Conservation (phyloP, 2,797 vertebrate species). For the Neosilurus mollespiculum region DNA sequence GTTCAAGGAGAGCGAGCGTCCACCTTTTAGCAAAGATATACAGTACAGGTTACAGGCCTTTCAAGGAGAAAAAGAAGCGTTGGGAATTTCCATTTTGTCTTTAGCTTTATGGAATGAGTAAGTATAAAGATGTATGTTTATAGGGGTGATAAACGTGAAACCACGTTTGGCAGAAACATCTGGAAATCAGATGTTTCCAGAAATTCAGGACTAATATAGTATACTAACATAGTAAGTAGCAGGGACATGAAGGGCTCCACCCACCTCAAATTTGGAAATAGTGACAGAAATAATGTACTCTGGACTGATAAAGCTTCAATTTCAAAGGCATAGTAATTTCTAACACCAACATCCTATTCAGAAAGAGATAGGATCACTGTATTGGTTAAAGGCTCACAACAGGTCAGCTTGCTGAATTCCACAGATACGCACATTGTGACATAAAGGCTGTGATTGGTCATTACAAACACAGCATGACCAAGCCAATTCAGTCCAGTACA, state of each 20-base stretch:
- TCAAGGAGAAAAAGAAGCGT: conserved; percentile 8
- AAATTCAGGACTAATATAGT: neutral
- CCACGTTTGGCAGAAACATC: conserved; percentile 11
- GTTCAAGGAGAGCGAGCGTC: conserved; percentile 28
- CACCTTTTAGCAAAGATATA: conserved; percentile 9
- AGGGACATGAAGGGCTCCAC: neutral
- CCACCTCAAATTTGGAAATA: neutral
- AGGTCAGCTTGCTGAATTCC: neutral
- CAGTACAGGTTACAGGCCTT: conserved; percentile 10
- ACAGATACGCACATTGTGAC: neutral
- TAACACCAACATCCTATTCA: neutral
- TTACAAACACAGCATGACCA: neutral
- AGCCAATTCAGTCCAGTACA: neutral
- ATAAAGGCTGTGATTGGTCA: neutral
- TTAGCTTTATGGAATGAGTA: neutral
- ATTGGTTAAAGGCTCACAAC: neutral
- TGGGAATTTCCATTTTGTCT: conserved; percentile 17
- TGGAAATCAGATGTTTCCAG: conserved; percentile 37
- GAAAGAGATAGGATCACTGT: neutral
- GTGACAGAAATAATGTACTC: neutral
- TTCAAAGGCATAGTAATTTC: neutral
- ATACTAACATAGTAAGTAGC: conserved; percentile 19
- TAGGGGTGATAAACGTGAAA: conserved; percentile 14
- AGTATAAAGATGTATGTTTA: neutral
- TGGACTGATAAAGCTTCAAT: neutral